Conservation (phyloP, 1,140 invertebrate genomes). For the Drosophila ohnishii region DNA sequence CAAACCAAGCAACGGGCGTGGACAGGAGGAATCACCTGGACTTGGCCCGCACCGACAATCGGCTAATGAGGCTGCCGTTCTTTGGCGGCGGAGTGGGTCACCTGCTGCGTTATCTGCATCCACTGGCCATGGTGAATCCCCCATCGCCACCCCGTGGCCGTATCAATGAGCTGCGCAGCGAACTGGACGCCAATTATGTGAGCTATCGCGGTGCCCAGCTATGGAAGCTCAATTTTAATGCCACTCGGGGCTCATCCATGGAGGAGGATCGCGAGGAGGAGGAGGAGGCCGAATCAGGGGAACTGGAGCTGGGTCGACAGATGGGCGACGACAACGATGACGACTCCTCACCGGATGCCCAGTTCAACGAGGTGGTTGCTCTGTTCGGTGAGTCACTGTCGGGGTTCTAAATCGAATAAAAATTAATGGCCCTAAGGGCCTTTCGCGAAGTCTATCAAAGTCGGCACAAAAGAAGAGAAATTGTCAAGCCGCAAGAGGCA, state of each 20-base stretch:
- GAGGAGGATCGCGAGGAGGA: conserved; percentile 13
- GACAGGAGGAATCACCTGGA: conserved; percentile 1
- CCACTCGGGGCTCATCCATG: conserved; percentile 34
- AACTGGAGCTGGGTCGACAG: conserved; percentile 9
- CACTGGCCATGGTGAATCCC: conserved; percentile 23
- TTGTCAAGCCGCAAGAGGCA: conserved; percentile 14
- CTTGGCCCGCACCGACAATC: conserved; percentile 29
- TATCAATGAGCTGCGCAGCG: conserved; percentile 64
- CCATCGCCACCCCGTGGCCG: conserved; percentile 30
- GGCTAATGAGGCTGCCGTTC: conserved; percentile 49
- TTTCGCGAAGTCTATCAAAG: conserved; percentile 6
- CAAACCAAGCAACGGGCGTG: background rate
- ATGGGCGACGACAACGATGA: background rate
- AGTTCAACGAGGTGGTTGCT: conserved; percentile 66
- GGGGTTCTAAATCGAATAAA: conserved; percentile 15
- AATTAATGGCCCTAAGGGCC: conserved; percentile 18
- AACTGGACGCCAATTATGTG: conserved; percentile 72
- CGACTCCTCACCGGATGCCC: conserved; percentile 44
- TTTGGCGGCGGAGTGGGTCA: conserved; percentile 72
- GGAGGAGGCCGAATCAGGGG: background rate
- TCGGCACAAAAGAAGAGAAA: conserved; percentile 31
- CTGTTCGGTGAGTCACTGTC: conserved; percentile 65
- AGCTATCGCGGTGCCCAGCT: conserved; percentile 73
- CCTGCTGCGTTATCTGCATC: conserved; percentile 66
- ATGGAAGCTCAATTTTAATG: conserved; percentile 76